phyloP scores from a whole-genome alignment of 2,888 invertebrate genomes.

The Belgica antarctica region DNA sequence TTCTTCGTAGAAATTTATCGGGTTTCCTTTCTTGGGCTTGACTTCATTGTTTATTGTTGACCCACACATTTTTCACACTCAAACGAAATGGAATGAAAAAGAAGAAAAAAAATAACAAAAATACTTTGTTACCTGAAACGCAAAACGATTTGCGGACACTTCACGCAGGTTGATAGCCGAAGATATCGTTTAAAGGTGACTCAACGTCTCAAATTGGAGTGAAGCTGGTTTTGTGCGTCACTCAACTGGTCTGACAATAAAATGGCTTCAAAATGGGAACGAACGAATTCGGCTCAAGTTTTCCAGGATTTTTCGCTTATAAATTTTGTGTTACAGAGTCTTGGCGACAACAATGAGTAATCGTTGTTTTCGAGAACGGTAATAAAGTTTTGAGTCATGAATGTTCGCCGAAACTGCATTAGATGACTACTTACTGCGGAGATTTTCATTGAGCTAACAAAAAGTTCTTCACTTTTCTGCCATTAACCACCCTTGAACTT shows the following conservation, averaged over 20 bases:
- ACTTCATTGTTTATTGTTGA: neutral
- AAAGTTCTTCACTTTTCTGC: too few species aligned
- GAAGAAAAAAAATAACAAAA: neutral
- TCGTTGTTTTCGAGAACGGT: too few species aligned
- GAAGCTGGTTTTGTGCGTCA: neutral
- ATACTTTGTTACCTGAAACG: neutral
- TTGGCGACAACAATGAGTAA: too few species aligned
- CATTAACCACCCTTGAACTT: too few species aligned
- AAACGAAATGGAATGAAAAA: neutral
- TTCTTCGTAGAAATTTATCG: conserved; percentile 11
- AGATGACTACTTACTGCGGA: too few species aligned
- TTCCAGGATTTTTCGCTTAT: too few species aligned
- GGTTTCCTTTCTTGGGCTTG: neutral
- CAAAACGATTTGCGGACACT: neutral
- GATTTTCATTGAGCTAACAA: too few species aligned
- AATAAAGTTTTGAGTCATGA: too few species aligned
- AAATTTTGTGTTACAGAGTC: too few species aligned
- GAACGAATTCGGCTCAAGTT: neutral
- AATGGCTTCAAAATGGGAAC: neutral
- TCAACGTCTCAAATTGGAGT: neutral
- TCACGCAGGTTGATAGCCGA: conserved; percentile 11
- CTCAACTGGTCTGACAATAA: neutral
- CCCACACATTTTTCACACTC: neutral
- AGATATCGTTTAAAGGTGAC: too few species aligned
- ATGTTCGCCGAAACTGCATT: too few species aligned